A percentile compares a stretch with the other conserved stretches of the same genome.
phyloP scores from a whole-genome alignment of 2,113 vertebrate species.

The Paraplagusia blochii region DNA sequence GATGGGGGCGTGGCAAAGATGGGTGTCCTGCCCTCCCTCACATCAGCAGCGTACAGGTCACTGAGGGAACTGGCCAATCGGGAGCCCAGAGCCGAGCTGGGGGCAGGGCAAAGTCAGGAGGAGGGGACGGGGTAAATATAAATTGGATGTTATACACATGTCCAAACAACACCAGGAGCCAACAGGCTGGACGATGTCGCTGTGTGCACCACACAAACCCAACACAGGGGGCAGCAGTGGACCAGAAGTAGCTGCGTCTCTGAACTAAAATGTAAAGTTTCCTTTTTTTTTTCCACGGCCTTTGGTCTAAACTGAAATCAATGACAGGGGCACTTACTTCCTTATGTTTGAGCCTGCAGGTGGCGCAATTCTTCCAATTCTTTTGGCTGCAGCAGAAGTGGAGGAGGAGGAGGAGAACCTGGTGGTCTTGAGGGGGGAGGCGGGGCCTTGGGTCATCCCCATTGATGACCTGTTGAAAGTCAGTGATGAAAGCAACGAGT shows the following conservation, averaged over 20 bases:
- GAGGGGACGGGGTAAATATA: constrained; percentile 24
- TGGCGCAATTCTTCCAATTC: constrained; percentile 74
- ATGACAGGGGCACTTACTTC: constrained; percentile 79
- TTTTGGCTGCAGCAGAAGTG: constrained; percentile 78
- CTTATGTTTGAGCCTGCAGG: constrained; percentile 76
- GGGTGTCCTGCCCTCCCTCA: constrained; percentile 73
- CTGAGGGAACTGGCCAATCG: constrained; percentile 91
- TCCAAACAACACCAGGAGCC: background rate
- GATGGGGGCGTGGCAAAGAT: constrained; percentile 43
- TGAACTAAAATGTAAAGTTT: too few species aligned
- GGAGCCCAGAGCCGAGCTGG: constrained; percentile 84
- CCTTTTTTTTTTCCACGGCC: too few species aligned
- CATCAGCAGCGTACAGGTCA: constrained; percentile 81
- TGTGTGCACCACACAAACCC: too few species aligned
- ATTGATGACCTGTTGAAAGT: constrained; percentile 71
- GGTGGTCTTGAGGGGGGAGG: constrained; percentile 80
- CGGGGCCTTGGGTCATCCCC: constrained; percentile 70
- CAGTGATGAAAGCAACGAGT: background rate
- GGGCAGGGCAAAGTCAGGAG: constrained; percentile 48
- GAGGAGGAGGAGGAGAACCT: constrained; percentile 78
- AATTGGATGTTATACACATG: constrained; percentile 7
- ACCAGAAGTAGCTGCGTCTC: too few species aligned
- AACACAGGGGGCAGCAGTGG: too few species aligned
- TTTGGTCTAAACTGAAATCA: too few species aligned
- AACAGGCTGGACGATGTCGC: too few species aligned